Evolutionary conservation across 2,797 vertebrate genomes (phyloP).

Genomic region (Picus viridis): DNA sequence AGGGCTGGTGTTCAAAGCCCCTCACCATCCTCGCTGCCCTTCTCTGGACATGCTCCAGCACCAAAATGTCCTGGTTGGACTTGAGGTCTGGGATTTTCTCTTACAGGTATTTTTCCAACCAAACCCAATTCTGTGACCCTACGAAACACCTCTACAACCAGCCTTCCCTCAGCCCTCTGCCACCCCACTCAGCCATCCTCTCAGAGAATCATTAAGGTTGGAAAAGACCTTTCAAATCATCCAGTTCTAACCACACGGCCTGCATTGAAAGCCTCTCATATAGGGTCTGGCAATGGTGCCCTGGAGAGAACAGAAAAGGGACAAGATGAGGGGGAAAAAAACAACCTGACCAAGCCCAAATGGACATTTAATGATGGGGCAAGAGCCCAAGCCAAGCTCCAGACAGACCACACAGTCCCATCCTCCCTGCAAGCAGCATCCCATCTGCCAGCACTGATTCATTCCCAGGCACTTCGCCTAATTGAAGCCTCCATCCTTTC

Average conservation of each 20-base stretch:
- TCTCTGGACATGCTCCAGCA: too few species aligned
- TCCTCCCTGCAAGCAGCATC: neutral
- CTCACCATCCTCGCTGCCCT: too few species aligned
- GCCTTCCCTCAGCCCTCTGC: neutral
- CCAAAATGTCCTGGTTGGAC: too few species aligned
- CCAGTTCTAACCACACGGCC: neutral
- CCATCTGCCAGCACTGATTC: neutral
- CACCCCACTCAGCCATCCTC: neutral
- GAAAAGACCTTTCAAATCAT: too few species aligned
- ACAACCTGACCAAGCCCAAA: neutral
- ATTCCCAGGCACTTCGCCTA: neutral
- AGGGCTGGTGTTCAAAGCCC: too few species aligned
- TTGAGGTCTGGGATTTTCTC: too few species aligned
- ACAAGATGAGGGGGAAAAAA: neutral
- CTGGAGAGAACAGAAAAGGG: neutral
- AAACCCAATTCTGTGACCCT: too few species aligned
- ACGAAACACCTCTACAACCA: accelerated
- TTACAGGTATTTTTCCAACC: too few species aligned
- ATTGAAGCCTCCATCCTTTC: neutral
- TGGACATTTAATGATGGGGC: neutral
- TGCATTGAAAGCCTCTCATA: accelerated
- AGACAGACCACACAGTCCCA: neutral
- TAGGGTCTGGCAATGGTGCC: too few species aligned
- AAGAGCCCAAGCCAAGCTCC: neutral
- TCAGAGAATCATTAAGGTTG: too few species aligned